These are phyloP conservation scores for Neodiprion pinetum DNA, from an alignment of 1,140 invertebrate genomes.

Conservation along the genomic window DNA sequence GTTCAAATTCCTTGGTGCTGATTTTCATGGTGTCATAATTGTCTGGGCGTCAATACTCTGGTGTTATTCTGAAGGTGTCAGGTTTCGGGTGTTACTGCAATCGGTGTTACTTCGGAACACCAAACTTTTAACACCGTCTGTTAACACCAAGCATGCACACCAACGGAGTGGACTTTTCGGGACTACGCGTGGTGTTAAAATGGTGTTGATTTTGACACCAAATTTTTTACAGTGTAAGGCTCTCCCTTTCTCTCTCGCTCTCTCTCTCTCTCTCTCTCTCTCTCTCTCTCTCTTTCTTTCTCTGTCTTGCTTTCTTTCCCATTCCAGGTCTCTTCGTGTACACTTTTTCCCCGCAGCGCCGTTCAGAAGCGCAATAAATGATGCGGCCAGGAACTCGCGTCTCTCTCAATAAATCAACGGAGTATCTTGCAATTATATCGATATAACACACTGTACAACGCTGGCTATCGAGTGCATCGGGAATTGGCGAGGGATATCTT, in stretches of 20 bases:
- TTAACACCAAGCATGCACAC: no score
- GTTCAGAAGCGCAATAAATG: slow-evolving; percentile 23
- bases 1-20: no score
- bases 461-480: slow-evolving; percentile 46
- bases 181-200: no score
- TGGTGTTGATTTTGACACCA: no score
- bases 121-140: no score
- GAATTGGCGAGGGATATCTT: slow-evolving; percentile 43
- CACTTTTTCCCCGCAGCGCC: neutral
- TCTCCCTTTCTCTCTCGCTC: slow-evolving; percentile 30
- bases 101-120: no score
- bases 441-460: slow-evolving; percentile 35
- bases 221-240: no score
- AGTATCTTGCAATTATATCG: slow-evolving; percentile 55
- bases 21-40: no score
- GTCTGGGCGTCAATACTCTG: no score
- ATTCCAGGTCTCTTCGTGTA: neutral
- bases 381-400: slow-evolving; percentile 35
- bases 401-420: slow-evolving; percentile 43
- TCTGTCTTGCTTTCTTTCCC: slow-evolving; percentile 3
- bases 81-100: no score
- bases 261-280: neutral
- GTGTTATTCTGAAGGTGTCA: no score
- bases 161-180: no score
- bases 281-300: neutral